Percentiles rank a stretch among this genome's conserved stretches.
phyloP scores from a whole-genome alignment of 2,797 vertebrate genomes.

The Spinus pinus region DNA sequence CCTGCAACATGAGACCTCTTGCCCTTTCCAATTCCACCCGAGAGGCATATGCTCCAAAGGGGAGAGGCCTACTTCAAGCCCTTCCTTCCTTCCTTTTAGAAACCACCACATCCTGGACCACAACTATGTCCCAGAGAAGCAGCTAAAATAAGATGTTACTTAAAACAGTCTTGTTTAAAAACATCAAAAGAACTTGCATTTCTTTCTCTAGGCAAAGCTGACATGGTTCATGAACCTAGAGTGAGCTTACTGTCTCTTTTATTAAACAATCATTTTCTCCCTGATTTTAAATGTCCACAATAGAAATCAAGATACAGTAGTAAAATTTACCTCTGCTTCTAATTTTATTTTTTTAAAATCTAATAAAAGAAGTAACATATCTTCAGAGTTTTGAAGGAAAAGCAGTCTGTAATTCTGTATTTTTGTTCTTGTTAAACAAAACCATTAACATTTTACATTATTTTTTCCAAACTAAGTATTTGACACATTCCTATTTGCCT shows the following conservation, averaged over 20 bases:
- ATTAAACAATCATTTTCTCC: background rate
- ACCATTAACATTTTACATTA: background rate
- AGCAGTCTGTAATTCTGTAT: background rate
- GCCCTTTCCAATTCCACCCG: slow-evolving; percentile 80
- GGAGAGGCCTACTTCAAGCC: slow-evolving; percentile 69
- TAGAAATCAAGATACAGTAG: background rate
- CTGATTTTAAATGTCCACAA: background rate
- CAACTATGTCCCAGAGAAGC: slow-evolving; percentile 40
- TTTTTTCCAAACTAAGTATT: background rate
- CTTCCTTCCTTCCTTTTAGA: slow-evolving; percentile 77
- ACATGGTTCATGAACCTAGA: background rate
- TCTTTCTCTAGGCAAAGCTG: slow-evolving; percentile 16
- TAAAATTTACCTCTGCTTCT: background rate
- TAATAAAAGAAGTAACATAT: background rate
- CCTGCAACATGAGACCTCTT: slow-evolving; percentile 83
- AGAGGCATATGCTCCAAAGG: slow-evolving; percentile 80
- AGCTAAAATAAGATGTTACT: slow-evolving; percentile 29
- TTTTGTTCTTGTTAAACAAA: background rate
- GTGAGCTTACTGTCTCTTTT: background rate
- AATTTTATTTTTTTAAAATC: background rate
- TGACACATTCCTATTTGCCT: background rate
- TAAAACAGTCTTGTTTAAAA: background rate
- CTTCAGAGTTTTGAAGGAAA: background rate
- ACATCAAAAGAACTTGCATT: background rate
- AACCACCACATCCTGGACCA: slow-evolving; percentile 72